phyloP scores from a whole-genome alignment of 2,113 vertebrate species.

The Chaetodon auriga region DNA sequence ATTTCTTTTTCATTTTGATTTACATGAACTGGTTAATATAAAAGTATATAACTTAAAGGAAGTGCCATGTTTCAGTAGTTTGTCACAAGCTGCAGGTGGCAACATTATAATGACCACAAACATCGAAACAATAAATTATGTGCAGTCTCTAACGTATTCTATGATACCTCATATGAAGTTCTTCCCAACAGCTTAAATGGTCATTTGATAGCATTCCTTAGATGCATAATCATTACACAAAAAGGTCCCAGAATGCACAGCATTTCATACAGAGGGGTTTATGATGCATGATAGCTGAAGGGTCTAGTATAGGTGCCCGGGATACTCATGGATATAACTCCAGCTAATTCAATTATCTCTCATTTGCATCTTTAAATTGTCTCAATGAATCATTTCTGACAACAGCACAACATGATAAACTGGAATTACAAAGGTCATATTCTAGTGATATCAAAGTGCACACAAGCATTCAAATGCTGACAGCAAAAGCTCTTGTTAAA shows the following conservation, averaged over 20 bases:
- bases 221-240: neutral
- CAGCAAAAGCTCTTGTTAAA: neutral
- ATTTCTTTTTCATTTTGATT: neutral
- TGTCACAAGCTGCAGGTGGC: neutral
- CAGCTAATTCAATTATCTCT: conserved; percentile 9
- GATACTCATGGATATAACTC: neutral
- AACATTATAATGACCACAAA: conserved; percentile 12
- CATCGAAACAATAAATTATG: conserved; percentile 19
- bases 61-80: neutral
- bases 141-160: neutral
- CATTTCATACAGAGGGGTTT: neutral
- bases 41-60: neutral
- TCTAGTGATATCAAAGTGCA: neutral
- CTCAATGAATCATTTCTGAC: neutral
- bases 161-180: neutral
- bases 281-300: neutral
- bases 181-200: neutral
- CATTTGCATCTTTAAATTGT: conserved; percentile 1
- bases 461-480: neutral
- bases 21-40: conserved; percentile 16
- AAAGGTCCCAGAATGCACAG: neutral
- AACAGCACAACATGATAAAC: neutral
- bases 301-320: neutral
- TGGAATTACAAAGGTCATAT: neutral
- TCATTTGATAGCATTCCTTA: neutral